A percentile compares a stretch with the other conserved stretches of the same genome.
phyloP scores from a whole-genome alignment of 2,797 vertebrate genomes.

The Pelobates cultripes region DNA sequence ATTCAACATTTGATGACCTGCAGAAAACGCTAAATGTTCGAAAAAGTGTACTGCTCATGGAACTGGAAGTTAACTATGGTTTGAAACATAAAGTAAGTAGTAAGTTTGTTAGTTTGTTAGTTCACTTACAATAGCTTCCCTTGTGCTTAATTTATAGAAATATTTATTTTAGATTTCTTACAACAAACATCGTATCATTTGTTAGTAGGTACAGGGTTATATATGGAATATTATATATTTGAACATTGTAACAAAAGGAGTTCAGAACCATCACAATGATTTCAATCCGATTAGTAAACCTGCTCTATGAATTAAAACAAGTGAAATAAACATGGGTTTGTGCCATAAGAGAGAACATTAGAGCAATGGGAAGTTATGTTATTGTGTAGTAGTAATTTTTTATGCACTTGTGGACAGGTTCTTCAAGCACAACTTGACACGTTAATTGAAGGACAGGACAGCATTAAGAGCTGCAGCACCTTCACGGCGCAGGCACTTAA shows the following conservation, averaged over 20 bases:
- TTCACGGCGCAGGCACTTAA: conserved; percentile 93
- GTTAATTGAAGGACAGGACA: conserved; percentile 90
- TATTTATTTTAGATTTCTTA: background rate
- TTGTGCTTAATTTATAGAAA: background rate
- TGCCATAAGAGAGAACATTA: too few species aligned
- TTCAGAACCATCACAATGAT: too few species aligned
- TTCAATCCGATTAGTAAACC: too few species aligned
- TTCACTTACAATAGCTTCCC: background rate
- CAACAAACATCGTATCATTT: too few species aligned
- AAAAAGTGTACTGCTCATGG: conserved; percentile 96
- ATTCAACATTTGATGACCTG: conserved; percentile 90
- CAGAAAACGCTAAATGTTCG: conserved; percentile 95
- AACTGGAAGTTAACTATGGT: conserved; percentile 96
- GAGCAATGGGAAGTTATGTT: too few species aligned
- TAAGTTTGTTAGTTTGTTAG: background rate
- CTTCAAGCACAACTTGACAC: conserved; percentile 90
- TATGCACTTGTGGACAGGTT: conserved; percentile 73
- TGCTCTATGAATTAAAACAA: too few species aligned
- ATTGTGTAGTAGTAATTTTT: too few species aligned
- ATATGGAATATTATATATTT: too few species aligned
- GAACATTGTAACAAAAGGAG: too few species aligned
- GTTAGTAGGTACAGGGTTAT: too few species aligned
- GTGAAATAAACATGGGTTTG: too few species aligned
- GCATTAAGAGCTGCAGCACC: conserved; percentile 90
- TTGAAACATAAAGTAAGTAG: conserved; percentile 94